Conservation (phyloP, 2,113 vertebrate genomes). For the Scomber japonicus region DNA sequence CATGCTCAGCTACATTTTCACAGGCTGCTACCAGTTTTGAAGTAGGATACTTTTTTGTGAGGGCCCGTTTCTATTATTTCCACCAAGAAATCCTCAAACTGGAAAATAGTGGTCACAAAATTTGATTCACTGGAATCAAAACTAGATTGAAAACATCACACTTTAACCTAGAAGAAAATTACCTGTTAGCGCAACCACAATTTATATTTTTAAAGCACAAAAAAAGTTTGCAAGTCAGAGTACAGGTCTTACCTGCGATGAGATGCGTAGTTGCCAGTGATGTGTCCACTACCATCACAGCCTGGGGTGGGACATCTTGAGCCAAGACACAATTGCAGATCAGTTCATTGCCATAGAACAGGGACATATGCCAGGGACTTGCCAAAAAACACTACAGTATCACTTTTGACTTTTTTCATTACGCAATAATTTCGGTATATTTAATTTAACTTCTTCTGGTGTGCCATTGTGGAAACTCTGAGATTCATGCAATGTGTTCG, state of each 20-base stretch:
- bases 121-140: not conserved
- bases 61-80: too few relatives aligned
- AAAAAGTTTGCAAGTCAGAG: not conserved
- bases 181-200: not conserved
- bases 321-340: constrained; percentile 23
- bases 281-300: constrained; percentile 99
- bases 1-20: not conserved
- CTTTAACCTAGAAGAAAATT: not conserved
- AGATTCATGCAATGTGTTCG: not conserved
- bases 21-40: not conserved
- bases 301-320: constrained; percentile 96
- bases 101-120: too few relatives aligned
- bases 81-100: too few relatives aligned
- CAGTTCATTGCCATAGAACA: not conserved
- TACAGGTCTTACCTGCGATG: constrained; percentile 93
- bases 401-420: not conserved
- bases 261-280: constrained; percentile 98
- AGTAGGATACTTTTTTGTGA: too few relatives aligned
- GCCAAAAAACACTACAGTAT: not conserved
- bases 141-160: not conserved
- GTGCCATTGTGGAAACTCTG: too few relatives aligned
- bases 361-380: not conserved
- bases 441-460: not conserved
- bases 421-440: too few relatives aligned
- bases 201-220: not conserved